Percentiles rank a stretch among this genome's conserved stretches.
Evolutionary conservation across 2,113 vertebrate species (phyloP).

Genomic region (Chauna torquata): DNA sequence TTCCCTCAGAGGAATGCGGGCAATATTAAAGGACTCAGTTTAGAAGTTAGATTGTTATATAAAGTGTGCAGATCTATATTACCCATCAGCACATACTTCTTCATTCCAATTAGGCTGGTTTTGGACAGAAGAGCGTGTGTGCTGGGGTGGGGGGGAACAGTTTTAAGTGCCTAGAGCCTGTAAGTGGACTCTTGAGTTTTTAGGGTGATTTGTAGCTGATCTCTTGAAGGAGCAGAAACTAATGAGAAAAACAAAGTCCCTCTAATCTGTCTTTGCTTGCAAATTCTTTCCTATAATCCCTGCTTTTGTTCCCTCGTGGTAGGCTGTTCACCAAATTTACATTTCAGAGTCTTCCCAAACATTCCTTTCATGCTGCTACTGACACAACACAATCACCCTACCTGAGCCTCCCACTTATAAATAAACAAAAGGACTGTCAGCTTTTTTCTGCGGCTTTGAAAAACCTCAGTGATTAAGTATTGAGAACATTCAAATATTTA

Average conservation of each 20-base stretch:
- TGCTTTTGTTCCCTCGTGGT: background rate
- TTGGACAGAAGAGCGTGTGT: background rate
- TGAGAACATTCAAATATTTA: slow-evolving; percentile 40
- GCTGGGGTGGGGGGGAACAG: background rate
- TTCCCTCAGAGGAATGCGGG: background rate
- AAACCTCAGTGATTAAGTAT: slow-evolving; percentile 42
- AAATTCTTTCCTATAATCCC: slow-evolving; percentile 57
- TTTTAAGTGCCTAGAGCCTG: background rate
- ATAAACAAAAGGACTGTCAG: slow-evolving; percentile 28
- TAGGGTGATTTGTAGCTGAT: slow-evolving; percentile 13
- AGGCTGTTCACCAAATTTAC: slow-evolving; percentile 14
- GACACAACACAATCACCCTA: slow-evolving; percentile 23
- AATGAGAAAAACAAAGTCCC: slow-evolving; percentile 56
- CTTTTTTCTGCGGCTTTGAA: background rate
- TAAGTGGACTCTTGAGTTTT: slow-evolving; percentile 18
- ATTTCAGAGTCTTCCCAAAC: slow-evolving; percentile 47
- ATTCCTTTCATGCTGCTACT: slow-evolving; percentile 10
- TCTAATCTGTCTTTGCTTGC: slow-evolving; percentile 36
- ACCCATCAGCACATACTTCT: background rate
- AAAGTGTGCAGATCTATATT: background rate
- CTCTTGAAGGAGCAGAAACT: slow-evolving; percentile 55
- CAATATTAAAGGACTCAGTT: background rate
- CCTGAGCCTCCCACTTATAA: slow-evolving; percentile 33
- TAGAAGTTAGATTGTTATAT: background rate
- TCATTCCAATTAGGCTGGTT: background rate